These are phyloP conservation scores for Apus apus DNA, from an alignment of 2,113 vertebrate genomes.

Conservation along the genomic window DNA sequence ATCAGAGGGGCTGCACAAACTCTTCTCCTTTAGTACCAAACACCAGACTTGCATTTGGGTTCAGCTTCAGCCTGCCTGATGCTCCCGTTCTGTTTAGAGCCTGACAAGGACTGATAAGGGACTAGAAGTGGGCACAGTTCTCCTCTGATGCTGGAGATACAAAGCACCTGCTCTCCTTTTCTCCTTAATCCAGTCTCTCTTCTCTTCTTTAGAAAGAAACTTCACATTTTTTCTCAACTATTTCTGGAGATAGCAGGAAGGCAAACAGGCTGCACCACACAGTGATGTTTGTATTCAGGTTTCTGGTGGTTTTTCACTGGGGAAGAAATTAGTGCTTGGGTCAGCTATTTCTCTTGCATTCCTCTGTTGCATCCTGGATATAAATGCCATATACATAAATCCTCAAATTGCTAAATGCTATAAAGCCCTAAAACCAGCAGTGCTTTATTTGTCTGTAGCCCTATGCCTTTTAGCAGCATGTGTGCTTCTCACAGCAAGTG, in stretches of 20 bases:
- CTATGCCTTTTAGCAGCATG: neutral
- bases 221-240: neutral
- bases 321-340: neutral
- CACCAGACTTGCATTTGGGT: neutral
- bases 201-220: neutral
- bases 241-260: neutral
- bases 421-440: neutral
- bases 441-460: neutral
- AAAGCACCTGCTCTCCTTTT: neutral
- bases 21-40: neutral
- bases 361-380: neutral
- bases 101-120: neutral
- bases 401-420: neutral
- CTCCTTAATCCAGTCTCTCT: neutral
- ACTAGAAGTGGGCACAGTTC: neutral
- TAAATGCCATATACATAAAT: neutral
- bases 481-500: neutral
- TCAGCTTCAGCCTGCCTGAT: neutral
- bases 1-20: neutral
- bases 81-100: neutral
- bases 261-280: neutral
- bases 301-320: neutral
- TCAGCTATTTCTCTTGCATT: neutral
- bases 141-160: neutral
- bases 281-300: neutral